Conservation (phyloP, 2,888 invertebrate genomes). For the Strigamia transsilvanica region DNA sequence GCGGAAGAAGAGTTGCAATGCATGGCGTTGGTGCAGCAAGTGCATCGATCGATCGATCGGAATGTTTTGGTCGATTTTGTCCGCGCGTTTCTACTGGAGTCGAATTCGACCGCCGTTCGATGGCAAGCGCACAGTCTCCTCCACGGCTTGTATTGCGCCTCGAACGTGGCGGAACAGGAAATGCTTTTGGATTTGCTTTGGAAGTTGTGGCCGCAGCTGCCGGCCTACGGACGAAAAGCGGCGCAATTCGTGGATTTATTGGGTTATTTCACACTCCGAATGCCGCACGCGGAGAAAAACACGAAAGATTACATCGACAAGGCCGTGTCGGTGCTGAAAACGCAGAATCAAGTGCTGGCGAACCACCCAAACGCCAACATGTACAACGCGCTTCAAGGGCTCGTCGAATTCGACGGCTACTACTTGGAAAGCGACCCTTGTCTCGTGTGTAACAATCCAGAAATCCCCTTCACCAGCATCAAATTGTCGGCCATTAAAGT, state of each 20-base stretch:
- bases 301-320: constrained; percentile 81
- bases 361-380: constrained; percentile 94
- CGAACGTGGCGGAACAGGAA: constrained; percentile 79
- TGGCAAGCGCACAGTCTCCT: constrained; percentile 95
- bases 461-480: constrained; percentile 88
- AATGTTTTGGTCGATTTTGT: constrained; percentile 79
- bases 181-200: constrained; percentile 83
- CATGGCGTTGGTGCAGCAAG: constrained; percentile 73
- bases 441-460: constrained; percentile 96
- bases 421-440: constrained; percentile 97
- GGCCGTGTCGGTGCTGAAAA: constrained; percentile 82
- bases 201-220: constrained; percentile 89
- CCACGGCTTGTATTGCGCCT: constrained; percentile 84
- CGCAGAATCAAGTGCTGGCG: constrained; percentile 87
- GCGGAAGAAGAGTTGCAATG: constrained; percentile 76
- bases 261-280: constrained; percentile 84
- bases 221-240: constrained; percentile 90
- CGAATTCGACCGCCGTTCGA: constrained; percentile 88
- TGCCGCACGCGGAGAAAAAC: constrained; percentile 62
- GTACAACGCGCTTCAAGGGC: constrained; percentile 90
- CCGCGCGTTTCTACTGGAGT: constrained; percentile 89
- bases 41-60: constrained; percentile 73
- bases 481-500: constrained; percentile 93
- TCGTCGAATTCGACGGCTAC: constrained; percentile 94
- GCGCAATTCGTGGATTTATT: constrained; percentile 96